phyloP scores from a whole-genome alignment of 2,113 vertebrate genomes.

The Salvator merianae region DNA sequence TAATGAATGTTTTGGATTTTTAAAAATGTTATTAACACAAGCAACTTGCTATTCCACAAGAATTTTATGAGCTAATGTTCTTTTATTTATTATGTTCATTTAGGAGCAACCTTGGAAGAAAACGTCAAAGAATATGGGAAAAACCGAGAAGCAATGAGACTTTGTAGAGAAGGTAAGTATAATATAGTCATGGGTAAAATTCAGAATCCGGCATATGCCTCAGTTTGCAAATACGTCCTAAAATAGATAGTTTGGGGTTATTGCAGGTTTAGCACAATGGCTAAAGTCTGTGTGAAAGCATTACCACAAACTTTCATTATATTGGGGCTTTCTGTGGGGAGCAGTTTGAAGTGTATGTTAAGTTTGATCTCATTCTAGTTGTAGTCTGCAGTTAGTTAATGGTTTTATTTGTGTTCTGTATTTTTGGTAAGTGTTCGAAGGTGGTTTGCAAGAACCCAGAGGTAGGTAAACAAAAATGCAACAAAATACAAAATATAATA shows the following conservation, averaged over 20 bases:
- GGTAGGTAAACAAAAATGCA: too few species aligned
- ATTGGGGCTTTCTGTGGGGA: background rate
- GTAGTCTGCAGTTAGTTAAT: background rate
- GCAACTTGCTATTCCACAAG: background rate
- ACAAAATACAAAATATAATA: too few species aligned
- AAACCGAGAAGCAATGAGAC: slow-evolving; percentile 96
- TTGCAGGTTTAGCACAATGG: background rate
- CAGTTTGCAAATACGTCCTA: background rate
- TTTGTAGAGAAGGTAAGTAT: slow-evolving; percentile 97
- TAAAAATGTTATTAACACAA: background rate
- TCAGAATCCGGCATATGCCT: background rate
- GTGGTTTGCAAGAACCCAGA: too few species aligned
- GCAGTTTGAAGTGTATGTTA: background rate
- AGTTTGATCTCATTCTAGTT: background rate
- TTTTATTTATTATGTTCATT: slow-evolving; percentile 45
- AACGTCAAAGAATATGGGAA: slow-evolving; percentile 97
- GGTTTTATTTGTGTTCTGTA: too few species aligned
- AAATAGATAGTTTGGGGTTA: background rate
- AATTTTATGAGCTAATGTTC: slow-evolving; percentile 17
- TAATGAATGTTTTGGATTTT: background rate
- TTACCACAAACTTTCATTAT: background rate
- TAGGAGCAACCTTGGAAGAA: slow-evolving; percentile 94
- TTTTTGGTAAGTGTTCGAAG: too few species aligned
- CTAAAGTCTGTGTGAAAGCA: background rate
- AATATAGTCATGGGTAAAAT: accelerated